Percentiles rank a stretch among this genome's conserved stretches.
Evolutionary conservation across 2,113 vertebrate genomes (phyloP).

Genomic region (Ifrita kowaldi): DNA sequence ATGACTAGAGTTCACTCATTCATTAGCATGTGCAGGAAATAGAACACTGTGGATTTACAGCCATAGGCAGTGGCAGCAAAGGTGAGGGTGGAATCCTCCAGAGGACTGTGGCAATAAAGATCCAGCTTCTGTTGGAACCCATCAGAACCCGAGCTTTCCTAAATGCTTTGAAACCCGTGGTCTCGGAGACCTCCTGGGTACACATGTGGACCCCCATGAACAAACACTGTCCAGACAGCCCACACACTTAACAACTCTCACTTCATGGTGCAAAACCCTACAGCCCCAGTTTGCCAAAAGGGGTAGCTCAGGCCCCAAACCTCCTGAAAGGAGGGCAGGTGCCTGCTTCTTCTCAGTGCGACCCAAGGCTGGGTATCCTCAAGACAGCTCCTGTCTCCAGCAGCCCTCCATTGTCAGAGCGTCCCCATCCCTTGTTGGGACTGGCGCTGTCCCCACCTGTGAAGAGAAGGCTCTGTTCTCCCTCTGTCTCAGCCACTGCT

Average conservation of each 20-base stretch:
- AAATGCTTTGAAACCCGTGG: not conserved
- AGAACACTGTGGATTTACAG: not conserved
- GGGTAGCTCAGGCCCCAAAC: not conserved
- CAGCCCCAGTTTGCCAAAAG: not conserved
- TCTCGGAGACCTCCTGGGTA: not conserved
- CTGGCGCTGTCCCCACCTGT: accelerated
- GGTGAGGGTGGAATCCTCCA: not conserved
- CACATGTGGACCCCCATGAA: accelerated
- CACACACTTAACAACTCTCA: not conserved
- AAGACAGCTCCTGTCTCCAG: not conserved
- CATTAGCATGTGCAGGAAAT: not conserved
- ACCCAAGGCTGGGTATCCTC: not conserved
- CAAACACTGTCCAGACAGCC: not conserved
- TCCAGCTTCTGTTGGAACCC: not conserved
- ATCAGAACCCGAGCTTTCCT: not conserved
- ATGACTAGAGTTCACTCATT: not conserved
- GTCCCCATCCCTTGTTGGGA: not conserved
- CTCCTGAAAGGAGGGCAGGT: not conserved
- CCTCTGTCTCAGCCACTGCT: not conserved
- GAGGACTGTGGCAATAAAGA: not conserved
- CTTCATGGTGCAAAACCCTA: not conserved
- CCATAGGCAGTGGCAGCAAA: accelerated
- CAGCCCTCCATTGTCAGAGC: not conserved
- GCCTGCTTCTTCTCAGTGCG: not conserved
- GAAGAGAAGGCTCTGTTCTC: not conserved